A percentile compares a stretch with the other conserved stretches of the same genome.
Evolutionary conservation across 2,113 vertebrate genomes (phyloP).

Genomic region (Dolichallabes microphthalmus): DNA sequence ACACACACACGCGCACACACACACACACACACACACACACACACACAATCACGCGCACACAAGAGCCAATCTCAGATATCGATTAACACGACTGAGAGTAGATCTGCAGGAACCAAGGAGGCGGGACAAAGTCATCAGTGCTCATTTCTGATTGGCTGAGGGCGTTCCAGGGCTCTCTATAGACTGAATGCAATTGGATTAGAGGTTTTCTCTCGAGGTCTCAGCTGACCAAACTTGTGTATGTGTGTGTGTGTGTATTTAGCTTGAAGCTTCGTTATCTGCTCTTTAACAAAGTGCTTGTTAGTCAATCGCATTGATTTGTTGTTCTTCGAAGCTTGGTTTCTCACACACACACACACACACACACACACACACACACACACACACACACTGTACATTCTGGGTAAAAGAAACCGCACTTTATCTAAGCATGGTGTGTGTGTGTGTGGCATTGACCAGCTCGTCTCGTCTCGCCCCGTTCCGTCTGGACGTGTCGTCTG

Average conservation of each 20-base stretch:
- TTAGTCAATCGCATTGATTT: conserved; percentile 40
- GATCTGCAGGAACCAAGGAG: conserved; percentile 23
- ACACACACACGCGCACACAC: conserved; percentile 1
- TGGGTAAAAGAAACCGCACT: too few species aligned
- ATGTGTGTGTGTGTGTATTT: neutral
- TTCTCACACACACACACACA: conserved; percentile 4
- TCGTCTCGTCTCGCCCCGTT: neutral
- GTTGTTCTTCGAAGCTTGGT: neutral
- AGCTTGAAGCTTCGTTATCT: conserved; percentile 1
- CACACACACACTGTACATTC: neutral
- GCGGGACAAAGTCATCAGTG: neutral
- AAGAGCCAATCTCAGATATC: conserved; percentile 15
- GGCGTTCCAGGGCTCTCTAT: neutral
- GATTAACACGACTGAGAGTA: conserved; percentile 33
- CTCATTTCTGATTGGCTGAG: conserved; percentile 23
- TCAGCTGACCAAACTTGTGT: neutral
- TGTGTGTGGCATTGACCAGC: too few species aligned
- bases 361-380: too few species aligned
- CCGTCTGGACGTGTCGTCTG: neutral
- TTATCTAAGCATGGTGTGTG: neutral
- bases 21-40: neutral
- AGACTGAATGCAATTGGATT: neutral
- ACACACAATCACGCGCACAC: neutral
- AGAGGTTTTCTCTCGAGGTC: neutral
- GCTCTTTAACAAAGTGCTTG: conserved; percentile 38